Conservation (phyloP, 2,797 vertebrate species). For the Channallabes apus region DNA sequence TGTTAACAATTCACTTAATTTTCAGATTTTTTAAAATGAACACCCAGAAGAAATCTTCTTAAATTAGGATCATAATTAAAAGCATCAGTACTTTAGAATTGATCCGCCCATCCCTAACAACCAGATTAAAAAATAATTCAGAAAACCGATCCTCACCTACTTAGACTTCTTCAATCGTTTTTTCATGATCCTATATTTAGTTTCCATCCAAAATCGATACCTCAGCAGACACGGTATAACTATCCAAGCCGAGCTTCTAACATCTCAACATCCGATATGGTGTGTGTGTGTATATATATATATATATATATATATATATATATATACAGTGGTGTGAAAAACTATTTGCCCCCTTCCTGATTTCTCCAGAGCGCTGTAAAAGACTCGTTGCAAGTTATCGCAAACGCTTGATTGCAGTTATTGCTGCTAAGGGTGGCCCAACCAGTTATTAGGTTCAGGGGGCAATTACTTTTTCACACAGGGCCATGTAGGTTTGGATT, state of each 20-base stretch:
- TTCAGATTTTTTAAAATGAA: neutral
- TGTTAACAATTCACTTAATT: neutral
- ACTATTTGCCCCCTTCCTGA: too few relatives aligned
- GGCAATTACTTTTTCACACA: too few relatives aligned
- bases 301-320: too few relatives aligned
- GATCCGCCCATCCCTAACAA: neutral
- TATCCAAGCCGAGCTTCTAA: neutral
- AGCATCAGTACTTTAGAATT: neutral
- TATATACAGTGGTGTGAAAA: too few relatives aligned
- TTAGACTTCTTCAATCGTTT: neutral
- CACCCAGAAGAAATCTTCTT: neutral
- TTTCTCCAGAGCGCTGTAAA: too few relatives aligned
- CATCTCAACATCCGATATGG: neutral
- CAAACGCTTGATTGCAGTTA: too few relatives aligned
- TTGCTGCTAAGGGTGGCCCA: too few relatives aligned
- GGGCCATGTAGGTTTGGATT: too few relatives aligned
- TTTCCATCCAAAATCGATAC: neutral
- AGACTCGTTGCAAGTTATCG: too few relatives aligned
- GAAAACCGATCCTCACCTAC: neutral
- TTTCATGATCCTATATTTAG: slow-evolving; percentile 5
- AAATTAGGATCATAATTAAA: neutral
- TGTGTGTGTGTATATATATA: too few relatives aligned
- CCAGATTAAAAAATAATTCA: neutral
- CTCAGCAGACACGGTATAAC: neutral
- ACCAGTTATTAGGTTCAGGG: too few relatives aligned